These are phyloP conservation scores for Notothenia coriiceps DNA, from an alignment of 2,113 vertebrate species.

Conservation along the genomic window DNA sequence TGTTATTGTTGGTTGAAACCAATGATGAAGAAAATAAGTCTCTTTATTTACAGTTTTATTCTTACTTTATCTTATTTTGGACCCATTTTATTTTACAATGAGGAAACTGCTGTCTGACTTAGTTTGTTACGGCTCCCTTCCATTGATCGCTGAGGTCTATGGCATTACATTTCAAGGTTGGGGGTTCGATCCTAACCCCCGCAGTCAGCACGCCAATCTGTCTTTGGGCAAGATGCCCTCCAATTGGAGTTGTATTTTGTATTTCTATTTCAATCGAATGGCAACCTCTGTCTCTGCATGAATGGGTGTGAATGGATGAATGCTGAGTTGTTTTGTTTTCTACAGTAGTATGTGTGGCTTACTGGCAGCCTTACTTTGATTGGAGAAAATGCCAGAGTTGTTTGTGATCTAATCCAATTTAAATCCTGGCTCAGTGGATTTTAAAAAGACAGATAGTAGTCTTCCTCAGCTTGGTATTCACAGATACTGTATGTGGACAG, in stretches of 20 bases:
- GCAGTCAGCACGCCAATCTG: too few relatives aligned
- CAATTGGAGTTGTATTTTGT: too few relatives aligned
- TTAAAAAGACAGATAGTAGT: neutral
- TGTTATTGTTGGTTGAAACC: neutral
- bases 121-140: too few relatives aligned
- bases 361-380: neutral
- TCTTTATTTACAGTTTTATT: neutral
- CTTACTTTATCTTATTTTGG: neutral
- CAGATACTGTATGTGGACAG: too few relatives aligned
- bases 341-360: neutral
- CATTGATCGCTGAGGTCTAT: neutral
- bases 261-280: too few relatives aligned
- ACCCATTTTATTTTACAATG: neutral
- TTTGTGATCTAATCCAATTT: conserved; percentile 16
- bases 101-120: neutral
- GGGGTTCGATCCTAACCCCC: too few relatives aligned
- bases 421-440: neutral
- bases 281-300: too few relatives aligned
- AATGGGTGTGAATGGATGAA: too few relatives aligned
- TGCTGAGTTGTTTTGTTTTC: too few relatives aligned
- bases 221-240: too few relatives aligned
- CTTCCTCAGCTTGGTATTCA: neutral
- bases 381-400: too few relatives aligned
- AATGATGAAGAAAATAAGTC: neutral
- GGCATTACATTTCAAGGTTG: neutral